These are phyloP conservation scores for Progne subis DNA, from an alignment of 2,113 vertebrate species.

Conservation along the genomic window DNA sequence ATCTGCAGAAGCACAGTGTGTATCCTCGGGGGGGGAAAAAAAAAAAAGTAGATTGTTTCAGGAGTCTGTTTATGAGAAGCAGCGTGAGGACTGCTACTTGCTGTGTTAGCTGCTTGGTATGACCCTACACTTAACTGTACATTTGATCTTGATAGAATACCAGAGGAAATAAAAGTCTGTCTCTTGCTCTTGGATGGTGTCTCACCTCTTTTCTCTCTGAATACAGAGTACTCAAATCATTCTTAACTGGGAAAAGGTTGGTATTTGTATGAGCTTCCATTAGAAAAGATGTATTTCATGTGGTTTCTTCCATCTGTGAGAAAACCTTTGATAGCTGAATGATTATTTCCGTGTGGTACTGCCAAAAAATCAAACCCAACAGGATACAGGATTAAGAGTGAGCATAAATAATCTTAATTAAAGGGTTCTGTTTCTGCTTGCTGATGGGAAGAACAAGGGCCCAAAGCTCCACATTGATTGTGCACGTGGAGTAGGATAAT, in stretches of 20 bases:
- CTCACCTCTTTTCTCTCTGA: background rate
- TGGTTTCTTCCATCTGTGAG: background rate
- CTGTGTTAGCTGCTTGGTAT: background rate
- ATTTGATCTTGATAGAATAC: background rate
- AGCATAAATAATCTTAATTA: background rate
- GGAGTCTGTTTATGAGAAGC: background rate
- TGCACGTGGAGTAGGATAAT: background rate
- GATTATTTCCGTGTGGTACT: background rate
- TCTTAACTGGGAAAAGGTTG: background rate
- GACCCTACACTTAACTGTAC: background rate
- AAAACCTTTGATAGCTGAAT: background rate
- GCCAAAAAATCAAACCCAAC: background rate
- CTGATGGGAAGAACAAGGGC: background rate
- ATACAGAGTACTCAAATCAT: background rate
- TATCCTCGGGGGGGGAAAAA: background rate
- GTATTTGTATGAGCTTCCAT: background rate
- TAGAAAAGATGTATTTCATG: background rate
- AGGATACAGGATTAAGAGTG: background rate
- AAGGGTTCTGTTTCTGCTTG: background rate
- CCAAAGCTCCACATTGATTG: background rate
- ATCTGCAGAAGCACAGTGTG: background rate
- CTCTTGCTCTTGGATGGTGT: background rate
- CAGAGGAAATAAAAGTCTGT: background rate
- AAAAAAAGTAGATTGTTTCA: background rate
- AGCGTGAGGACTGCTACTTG: background rate